A percentile compares a stretch with the other conserved stretches of the same genome.
Conservation (phyloP, 2,888 invertebrate genomes). For the Frankliniella fusca region DNA sequence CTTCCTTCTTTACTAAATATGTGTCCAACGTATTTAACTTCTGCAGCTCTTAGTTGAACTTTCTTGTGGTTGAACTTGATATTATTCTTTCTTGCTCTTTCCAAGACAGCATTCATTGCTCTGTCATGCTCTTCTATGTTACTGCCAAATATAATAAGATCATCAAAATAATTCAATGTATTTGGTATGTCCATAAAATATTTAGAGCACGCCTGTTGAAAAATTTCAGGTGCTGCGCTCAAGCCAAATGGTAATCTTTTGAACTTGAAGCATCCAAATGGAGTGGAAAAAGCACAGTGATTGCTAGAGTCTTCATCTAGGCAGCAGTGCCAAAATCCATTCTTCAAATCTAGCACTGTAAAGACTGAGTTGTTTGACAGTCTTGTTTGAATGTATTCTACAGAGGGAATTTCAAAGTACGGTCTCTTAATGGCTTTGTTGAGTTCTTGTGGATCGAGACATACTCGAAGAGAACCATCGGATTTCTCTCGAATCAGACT, state of each 20-base stretch:
- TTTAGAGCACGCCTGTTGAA: slow-evolving; percentile 35
- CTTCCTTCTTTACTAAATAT: slow-evolving; percentile 39
- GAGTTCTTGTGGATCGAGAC: slow-evolving; percentile 44
- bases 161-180: slow-evolving; percentile 34
- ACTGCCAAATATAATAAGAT: slow-evolving; percentile 32
- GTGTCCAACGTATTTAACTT: slow-evolving; percentile 41
- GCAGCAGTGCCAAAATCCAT: slow-evolving; percentile 40
- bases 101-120: slow-evolving; percentile 39
- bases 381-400: slow-evolving; percentile 40
- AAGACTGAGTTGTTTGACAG: slow-evolving; percentile 40
- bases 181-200: slow-evolving; percentile 36
- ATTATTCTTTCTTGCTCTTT: slow-evolving; percentile 39
- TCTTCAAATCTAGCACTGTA: slow-evolving; percentile 41
- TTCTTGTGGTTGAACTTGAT: slow-evolving; percentile 42
- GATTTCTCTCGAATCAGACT: slow-evolving; percentile 43
- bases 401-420: slow-evolving; percentile 40
- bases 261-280: slow-evolving; percentile 39
- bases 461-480: slow-evolving; percentile 43
- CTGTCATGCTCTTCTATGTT: slow-evolving; percentile 41
- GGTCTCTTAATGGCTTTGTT: slow-evolving; percentile 42
- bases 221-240: slow-evolving; percentile 33
- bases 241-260: slow-evolving; percentile 40
- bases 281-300: slow-evolving; percentile 39
- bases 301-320: slow-evolving; percentile 37
- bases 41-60: slow-evolving; percentile 38